Base-by-base conservation (phyloP, 2,113 vertebrate genomes). In the Pelobates fuscus region DNA sequence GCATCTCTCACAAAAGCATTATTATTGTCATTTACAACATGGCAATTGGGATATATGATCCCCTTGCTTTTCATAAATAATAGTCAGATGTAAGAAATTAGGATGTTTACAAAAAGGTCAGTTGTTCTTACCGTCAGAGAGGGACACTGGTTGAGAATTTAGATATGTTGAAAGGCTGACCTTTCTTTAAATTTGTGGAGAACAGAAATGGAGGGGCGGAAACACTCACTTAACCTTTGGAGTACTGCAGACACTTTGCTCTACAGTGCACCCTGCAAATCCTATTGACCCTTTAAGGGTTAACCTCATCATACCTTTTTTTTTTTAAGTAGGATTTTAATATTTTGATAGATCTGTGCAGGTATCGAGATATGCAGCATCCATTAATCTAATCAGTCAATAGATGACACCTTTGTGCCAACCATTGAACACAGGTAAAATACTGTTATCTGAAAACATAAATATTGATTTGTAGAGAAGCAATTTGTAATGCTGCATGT, bases 111-210 rank as follows among this genome's bases (percentile, higher is more conserved):
- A 65, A 49, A 89, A 91, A 91, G 87, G 88, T 89, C 88, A 86
- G 82, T 67, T 82, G 84, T 82, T 85, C 85, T 81, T 77, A 68
- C 49, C 73, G 83, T 79, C 79, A 78, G 79, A 65, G 69, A 43
- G 79, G 77, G 77, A 86, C 79, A 86, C 84, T 82, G 67, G 77
- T 59, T 52, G 78, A 20, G 70, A 78, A 80, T 84, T 82, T 81
- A 77, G 68, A 81, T 85, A 78, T 83, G 79, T 83, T 81, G 81
- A 73, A 54, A 79, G 66, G 54, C 26, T 90, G 90, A 90, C 90
- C 90, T 91, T 90, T 91, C 82, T 57, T 44, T 78, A 82, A 84
- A 85, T 84, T 67, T 81, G 80, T 81, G 82, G 83, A 85, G 86
- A 83, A 85, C 82, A 79, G 79, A 11, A 84, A 78, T 79, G 78